phyloP scores from a whole-genome alignment of 1,140 invertebrate species.

The Nixonia krombeini region DNA sequence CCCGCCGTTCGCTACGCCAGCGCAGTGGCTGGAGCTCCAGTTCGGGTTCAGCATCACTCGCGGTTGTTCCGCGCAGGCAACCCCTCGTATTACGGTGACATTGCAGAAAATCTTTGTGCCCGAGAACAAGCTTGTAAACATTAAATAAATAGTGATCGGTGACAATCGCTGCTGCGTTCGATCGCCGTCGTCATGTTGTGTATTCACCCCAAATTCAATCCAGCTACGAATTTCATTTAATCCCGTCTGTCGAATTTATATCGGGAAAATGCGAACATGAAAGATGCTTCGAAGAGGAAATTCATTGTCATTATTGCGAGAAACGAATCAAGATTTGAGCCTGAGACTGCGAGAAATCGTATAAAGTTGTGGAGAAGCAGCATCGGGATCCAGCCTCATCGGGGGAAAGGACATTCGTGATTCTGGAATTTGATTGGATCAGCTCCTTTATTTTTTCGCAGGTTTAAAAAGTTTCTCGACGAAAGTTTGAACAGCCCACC shows the following conservation, averaged over 20 bases:
- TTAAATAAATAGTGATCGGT: background rate
- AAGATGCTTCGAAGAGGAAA: background rate
- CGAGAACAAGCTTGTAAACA: background rate
- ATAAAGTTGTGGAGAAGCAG: background rate
- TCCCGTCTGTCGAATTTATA: too few species aligned
- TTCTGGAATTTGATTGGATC: background rate
- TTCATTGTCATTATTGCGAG: too few species aligned
- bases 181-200: background rate
- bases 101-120: constrained; percentile 19
- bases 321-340: background rate
- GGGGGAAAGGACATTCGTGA: background rate
- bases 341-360: background rate
- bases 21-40: constrained; percentile 64
- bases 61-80: constrained; percentile 65
- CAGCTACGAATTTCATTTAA: too few species aligned
- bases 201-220: too few species aligned
- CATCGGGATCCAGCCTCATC: background rate
- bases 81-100: too few species aligned
- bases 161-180: background rate
- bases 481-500: background rate
- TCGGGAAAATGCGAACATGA: background rate
- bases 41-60: constrained; percentile 66
- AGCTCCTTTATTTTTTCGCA: background rate
- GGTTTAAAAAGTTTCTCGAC: background rate
- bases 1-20: constrained; percentile 61